These are phyloP conservation scores for Centroberyx gerrardi DNA, from an alignment of 2,797 vertebrate genomes.

Conservation along the genomic window DNA sequence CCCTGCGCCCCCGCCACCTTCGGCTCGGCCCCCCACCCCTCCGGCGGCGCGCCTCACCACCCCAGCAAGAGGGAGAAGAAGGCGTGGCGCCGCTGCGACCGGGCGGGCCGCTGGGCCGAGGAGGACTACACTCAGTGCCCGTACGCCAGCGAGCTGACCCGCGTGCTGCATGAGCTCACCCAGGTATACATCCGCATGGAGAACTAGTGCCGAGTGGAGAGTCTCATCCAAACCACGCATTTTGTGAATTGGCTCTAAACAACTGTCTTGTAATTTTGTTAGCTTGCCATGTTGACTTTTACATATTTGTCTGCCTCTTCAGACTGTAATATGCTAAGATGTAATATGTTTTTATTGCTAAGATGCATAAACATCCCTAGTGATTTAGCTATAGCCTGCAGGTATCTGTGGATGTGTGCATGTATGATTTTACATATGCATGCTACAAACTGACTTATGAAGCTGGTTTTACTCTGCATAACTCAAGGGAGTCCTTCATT, in stretches of 20 bases:
- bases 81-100: slow-evolving; percentile 91
- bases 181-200: slow-evolving; percentile 81
- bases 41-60: slow-evolving; percentile 38
- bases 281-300: neutral
- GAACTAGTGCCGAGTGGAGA: neutral
- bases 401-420: slow-evolving; percentile 31
- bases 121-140: slow-evolving; percentile 92
- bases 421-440: slow-evolving; percentile 16
- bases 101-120: slow-evolving; percentile 89
- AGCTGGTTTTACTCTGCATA: slow-evolving; percentile 16
- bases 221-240: neutral
- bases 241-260: neutral
- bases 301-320: slow-evolving; percentile 12
- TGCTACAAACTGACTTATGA: slow-evolving; percentile 29
- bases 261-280: neutral
- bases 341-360: slow-evolving; percentile 27
- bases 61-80: slow-evolving; percentile 82
- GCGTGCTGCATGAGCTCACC: slow-evolving; percentile 90
- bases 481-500: slow-evolving; percentile 42
- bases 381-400: slow-evolving; percentile 37
- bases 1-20: slow-evolving; percentile 86
- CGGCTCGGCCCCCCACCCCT: slow-evolving; percentile 77
- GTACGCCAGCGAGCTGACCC: slow-evolving; percentile 90
- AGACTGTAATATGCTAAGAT: neutral
- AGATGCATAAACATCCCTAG: slow-evolving; percentile 12